Evolutionary conservation across 2,888 invertebrate species (phyloP).

Genomic region (Metalampra italica): DNA sequence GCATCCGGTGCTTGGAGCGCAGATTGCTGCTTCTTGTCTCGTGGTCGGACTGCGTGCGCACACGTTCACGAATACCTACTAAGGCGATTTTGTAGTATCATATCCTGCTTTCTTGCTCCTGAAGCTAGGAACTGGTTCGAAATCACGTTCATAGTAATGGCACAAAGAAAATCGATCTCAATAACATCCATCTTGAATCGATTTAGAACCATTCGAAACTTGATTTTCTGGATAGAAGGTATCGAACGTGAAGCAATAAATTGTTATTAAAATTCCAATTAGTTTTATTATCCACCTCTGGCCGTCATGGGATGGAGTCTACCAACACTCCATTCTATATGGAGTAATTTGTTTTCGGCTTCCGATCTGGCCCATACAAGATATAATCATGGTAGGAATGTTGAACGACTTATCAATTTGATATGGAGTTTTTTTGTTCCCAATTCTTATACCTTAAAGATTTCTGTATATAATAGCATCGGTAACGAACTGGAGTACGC

Average conservation of each 20-base stretch:
- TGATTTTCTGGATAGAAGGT: background rate
- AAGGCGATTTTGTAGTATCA: constrained; percentile 10
- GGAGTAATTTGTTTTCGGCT: constrained; percentile 59
- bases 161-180: background rate
- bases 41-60: constrained; percentile 21
- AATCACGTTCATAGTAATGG: constrained; percentile 2
- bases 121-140: constrained; percentile 1
- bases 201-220: background rate
- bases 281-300: constrained; percentile 27
- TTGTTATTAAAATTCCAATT: constrained; percentile 31
- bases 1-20: constrained; percentile 39
- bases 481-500: constrained; percentile 23
- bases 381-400: constrained; percentile 56
- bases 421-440: constrained; percentile 39
- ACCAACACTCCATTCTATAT: constrained; percentile 28
- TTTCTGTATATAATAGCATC: constrained; percentile 25
- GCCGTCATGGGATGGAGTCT: constrained; percentile 26
- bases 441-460: constrained; percentile 20
- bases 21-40: constrained; percentile 25
- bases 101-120: constrained; percentile 23
- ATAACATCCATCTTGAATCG: background rate
- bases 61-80: constrained; percentile 12
- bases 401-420: constrained; percentile 56
- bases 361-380: constrained; percentile 39
- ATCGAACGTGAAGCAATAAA: constrained; percentile 17